A percentile compares a stretch with the other conserved stretches of the same genome.
Conservation (phyloP, 2,888 invertebrate species). For the Macrophya alboannulata region DNA sequence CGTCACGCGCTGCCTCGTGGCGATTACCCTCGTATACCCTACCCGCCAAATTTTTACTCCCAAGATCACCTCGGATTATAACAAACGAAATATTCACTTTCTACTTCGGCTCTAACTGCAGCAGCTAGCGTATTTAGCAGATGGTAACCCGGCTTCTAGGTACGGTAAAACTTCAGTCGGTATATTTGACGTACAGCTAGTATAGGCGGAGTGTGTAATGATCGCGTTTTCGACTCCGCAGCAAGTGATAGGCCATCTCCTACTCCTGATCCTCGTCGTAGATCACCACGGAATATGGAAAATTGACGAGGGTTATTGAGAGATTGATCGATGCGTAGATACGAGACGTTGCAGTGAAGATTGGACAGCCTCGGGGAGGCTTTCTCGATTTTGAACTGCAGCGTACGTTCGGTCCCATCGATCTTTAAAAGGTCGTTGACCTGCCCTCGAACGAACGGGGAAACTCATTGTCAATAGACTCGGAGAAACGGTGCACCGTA, state of each 20-base stretch:
- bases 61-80: neutral
- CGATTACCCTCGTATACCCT: neutral
- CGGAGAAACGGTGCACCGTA: neutral
- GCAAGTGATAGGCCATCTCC: neutral
- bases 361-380: neutral
- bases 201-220: neutral
- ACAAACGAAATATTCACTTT: neutral
- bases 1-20: neutral
- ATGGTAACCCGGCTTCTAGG: slow-evolving; percentile 6
- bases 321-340: neutral
- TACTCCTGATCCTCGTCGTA: neutral
- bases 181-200: neutral
- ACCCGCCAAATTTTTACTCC: slow-evolving; percentile 10
- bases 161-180: slow-evolving; percentile 7
- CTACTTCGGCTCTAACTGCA: neutral
- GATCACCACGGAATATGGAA: neutral
- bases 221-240: neutral
- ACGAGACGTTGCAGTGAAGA: neutral
- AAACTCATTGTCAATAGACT: slow-evolving; percentile 18
- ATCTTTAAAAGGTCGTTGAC: neutral
- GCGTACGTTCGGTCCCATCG: neutral
- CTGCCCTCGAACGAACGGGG: neutral
- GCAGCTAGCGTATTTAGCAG: slow-evolving; percentile 4
- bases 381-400: neutral
- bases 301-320: neutral